Evolutionary conservation across 2,888 invertebrate genomes (phyloP).

Genomic region (Proisotoma minuta): DNA sequence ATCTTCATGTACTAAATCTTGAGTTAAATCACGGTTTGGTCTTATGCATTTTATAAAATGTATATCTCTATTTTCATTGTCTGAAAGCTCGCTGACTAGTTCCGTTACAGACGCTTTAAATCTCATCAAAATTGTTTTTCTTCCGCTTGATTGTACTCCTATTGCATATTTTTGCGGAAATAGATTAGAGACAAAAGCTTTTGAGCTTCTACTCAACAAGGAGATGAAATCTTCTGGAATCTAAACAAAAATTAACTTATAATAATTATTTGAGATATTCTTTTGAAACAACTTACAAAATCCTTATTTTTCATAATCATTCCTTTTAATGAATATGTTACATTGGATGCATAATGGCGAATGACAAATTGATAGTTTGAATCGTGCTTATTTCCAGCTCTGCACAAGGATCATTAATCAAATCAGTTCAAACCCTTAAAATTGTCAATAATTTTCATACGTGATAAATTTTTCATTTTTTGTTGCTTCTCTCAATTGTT

Average conservation of each 20-base stretch:
- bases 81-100: constrained; percentile 29
- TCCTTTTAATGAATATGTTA: constrained; percentile 32
- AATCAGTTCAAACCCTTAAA: not conserved
- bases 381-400: constrained; percentile 26
- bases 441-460: constrained; percentile 17
- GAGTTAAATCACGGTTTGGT: constrained; percentile 32
- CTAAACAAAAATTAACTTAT: constrained; percentile 11
- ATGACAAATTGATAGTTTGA: constrained; percentile 28
- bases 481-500: constrained; percentile 23
- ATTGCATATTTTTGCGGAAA: constrained; percentile 5
- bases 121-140: constrained; percentile 40
- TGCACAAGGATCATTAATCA: constrained; percentile 10
- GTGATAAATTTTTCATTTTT: constrained; percentile 24
- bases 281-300: constrained; percentile 22
- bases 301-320: constrained; percentile 40
- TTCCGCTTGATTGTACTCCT: constrained; percentile 20
- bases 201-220: constrained; percentile 26
- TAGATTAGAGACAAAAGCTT: constrained; percentile 16
- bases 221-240: constrained; percentile 43
- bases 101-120: constrained; percentile 42
- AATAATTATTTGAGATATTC: not conserved
- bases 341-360: constrained; percentile 38
- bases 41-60: constrained; percentile 43
- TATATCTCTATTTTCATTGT: constrained; percentile 35
- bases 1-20: constrained; percentile 30